These are phyloP conservation scores for Maconellicoccus hirsutus DNA, from an alignment of 1,140 invertebrate species.

Conservation along the genomic window DNA sequence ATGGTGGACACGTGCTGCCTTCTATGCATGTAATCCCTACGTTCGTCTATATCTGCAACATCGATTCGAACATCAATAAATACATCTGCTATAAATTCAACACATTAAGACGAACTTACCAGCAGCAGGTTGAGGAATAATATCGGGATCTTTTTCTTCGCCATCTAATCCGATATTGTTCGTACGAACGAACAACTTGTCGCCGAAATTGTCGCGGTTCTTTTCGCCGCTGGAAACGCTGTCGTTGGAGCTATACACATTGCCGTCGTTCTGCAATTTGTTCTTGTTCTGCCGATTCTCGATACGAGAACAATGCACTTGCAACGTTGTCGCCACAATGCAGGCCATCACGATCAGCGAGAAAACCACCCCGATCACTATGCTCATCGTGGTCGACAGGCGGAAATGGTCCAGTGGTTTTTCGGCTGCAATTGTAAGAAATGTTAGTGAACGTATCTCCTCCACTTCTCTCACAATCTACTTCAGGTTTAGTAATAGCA, in stretches of 20 bases:
- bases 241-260: neutral
- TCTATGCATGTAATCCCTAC: neutral
- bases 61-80: too few relatives aligned
- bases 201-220: neutral
- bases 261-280: neutral
- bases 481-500: too few relatives aligned
- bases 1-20: neutral
- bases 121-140: neutral
- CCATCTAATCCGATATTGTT: neutral
- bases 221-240: neutral
- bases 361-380: constrained; percentile 53
- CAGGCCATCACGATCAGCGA: constrained; percentile 52
- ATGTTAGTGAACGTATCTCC: too few relatives aligned
- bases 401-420: constrained; percentile 6
- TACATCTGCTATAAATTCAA: too few relatives aligned
- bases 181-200: neutral
- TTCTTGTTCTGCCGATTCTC: neutral
- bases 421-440: neutral
- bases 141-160: constrained; percentile 12
- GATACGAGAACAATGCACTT: neutral
- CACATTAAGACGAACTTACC: neutral
- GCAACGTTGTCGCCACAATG: constrained; percentile 50
- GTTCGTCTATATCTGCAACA: constrained; percentile 10
- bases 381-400: constrained; percentile 45
- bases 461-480: too few relatives aligned